Percentiles rank a stretch among this genome's conserved stretches.
Evolutionary conservation across 2,113 vertebrate species (phyloP).

Genomic region (Indicator indicator): DNA sequence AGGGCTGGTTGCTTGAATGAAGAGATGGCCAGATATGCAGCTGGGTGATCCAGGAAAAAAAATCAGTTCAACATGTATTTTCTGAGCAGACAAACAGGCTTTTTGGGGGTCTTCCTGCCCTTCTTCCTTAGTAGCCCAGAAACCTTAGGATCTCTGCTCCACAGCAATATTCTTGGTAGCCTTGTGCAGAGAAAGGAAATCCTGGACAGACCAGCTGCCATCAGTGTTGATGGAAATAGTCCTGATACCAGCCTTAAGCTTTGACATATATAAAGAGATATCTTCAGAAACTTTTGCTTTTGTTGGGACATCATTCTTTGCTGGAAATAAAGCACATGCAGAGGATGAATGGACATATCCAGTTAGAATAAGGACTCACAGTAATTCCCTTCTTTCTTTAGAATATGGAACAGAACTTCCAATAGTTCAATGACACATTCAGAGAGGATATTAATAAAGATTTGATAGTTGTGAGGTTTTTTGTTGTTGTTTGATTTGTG

Average conservation of each 20-base stretch:
- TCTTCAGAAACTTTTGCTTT: background rate
- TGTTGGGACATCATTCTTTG: background rate
- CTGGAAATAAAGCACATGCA: background rate
- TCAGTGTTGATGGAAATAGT: background rate
- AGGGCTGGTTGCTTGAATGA: background rate
- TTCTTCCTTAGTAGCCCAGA: background rate
- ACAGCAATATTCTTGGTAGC: background rate
- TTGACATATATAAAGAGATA: background rate
- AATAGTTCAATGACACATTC: background rate
- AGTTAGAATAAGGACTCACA: background rate
- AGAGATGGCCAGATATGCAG: background rate
- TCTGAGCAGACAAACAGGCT: background rate
- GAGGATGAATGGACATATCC: background rate
- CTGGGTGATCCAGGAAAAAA: background rate
- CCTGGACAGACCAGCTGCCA: background rate
- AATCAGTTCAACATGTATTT: background rate
- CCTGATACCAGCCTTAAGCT: background rate
- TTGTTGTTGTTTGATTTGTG: too few species aligned
- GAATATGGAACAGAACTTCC: background rate
- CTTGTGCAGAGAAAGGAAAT: background rate
- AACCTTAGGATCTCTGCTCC: background rate
- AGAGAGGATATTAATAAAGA: background rate
- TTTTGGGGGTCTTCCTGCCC: background rate
- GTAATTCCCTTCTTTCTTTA: background rate
- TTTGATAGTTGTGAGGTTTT: background rate